Conservation (phyloP, 1,140 invertebrate genomes). For the Berghia stephanieae region DNA sequence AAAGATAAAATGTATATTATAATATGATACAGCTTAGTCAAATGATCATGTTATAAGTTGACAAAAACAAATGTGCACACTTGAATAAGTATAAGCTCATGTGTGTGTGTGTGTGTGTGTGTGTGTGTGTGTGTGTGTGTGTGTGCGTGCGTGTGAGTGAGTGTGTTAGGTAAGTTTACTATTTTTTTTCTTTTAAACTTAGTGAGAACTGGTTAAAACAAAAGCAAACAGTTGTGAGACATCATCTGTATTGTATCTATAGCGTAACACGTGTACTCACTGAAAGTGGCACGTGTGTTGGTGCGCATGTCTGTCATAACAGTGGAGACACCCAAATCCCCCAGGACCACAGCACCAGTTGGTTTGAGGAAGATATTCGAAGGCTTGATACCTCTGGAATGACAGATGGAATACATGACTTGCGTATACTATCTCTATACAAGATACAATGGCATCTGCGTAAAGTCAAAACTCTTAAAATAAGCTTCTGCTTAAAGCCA, state of each 20-base stretch:
- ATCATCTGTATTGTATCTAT: too few relatives aligned
- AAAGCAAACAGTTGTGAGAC: too few relatives aligned
- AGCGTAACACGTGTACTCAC: too few relatives aligned
- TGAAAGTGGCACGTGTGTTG: constrained; percentile 51
- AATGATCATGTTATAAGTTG: not conserved
- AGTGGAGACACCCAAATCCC: constrained; percentile 63
- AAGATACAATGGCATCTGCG: too few relatives aligned
- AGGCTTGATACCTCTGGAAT: constrained; percentile 57
- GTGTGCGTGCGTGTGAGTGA: not conserved
- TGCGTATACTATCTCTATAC: not conserved
- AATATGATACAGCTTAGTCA: not conserved
- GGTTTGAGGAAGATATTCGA: constrained; percentile 52
- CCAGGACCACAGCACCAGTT: constrained; percentile 41
- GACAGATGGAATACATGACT: not conserved
- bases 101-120: not conserved
- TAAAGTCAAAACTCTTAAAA: too few relatives aligned
- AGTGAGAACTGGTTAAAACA: too few relatives aligned
- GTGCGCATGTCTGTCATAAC: constrained; percentile 60
- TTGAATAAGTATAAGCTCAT: not conserved
- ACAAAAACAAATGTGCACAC: not conserved
- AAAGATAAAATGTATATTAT: not conserved
- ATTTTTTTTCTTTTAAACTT: not conserved
- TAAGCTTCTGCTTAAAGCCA: too few relatives aligned
- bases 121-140: constrained; percentile 13
- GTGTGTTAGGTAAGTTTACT: not conserved